phyloP scores from a whole-genome alignment of 1,140 invertebrate species.

The Drosophila orosa region DNA sequence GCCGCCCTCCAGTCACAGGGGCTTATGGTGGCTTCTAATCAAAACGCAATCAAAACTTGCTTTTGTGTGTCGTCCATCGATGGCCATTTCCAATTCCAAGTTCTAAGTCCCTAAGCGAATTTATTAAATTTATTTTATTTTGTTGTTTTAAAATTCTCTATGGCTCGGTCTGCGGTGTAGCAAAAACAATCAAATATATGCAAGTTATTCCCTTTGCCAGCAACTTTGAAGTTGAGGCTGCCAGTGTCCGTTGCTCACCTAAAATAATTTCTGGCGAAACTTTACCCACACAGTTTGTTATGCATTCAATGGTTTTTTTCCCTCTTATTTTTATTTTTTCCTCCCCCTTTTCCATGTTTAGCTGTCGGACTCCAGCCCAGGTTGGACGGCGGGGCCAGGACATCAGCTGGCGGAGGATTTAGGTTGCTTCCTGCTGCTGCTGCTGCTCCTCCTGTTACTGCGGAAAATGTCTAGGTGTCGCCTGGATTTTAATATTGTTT shows the following conservation, averaged over 20 bases:
- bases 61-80: constrained; percentile 16
- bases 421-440: constrained; percentile 21
- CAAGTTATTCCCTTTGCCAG: constrained; percentile 53
- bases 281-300: constrained; percentile 70
- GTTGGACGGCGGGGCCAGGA: constrained; percentile 12
- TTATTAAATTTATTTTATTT: constrained; percentile 61
- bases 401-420: constrained; percentile 41
- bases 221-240: constrained; percentile 64
- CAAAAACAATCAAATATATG: constrained; percentile 57
- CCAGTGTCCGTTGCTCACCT: constrained; percentile 59
- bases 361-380: constrained; percentile 5
- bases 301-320: constrained; percentile 39
- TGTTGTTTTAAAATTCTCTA: constrained; percentile 27
- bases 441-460: not conserved
- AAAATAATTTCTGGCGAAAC: constrained; percentile 65
- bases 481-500: constrained; percentile 45
- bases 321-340: not conserved
- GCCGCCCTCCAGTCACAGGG: constrained; percentile 5
- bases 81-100: constrained; percentile 66
- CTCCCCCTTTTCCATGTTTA: not conserved
- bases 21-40: constrained; percentile 57
- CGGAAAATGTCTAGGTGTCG: constrained; percentile 33
- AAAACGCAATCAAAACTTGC: constrained; percentile 59
- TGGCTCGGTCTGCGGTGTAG: constrained; percentile 1
- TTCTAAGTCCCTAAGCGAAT: constrained; percentile 64